Percentiles rank a stretch among this genome's conserved stretches.
phyloP scores from a whole-genome alignment of 2,888 invertebrate genomes.

The Hirtodrosophila cameraria region DNA sequence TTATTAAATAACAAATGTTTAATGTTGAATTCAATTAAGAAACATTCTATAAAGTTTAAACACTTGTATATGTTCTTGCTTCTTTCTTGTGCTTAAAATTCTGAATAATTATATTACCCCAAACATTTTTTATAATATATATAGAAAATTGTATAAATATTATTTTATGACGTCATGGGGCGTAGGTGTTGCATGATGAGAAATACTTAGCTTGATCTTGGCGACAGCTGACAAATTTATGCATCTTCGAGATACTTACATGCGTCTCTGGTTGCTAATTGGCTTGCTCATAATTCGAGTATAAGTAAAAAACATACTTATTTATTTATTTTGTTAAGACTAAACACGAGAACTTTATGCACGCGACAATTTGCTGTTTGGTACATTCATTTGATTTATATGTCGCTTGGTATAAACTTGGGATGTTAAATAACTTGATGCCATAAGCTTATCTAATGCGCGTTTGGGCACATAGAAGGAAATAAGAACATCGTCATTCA shows the following conservation, averaged over 20 bases:
- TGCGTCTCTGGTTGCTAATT: constrained; percentile 53
- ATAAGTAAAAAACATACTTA: constrained; percentile 7
- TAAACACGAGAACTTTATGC: constrained; percentile 20
- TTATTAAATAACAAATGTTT: too few species aligned
- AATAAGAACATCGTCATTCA: constrained; percentile 27
- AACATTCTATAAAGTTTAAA: too few species aligned
- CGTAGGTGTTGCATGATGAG: constrained; percentile 41
- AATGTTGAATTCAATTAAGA: too few species aligned
- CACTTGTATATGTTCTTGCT: too few species aligned
- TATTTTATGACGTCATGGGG: constrained; percentile 10
- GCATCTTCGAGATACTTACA: constrained; percentile 42
- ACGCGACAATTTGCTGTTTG: constrained; percentile 35
- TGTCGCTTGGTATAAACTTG: constrained; percentile 34
- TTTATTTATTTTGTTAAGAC: constrained; percentile 22
- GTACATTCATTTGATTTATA: constrained; percentile 48
- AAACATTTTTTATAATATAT: not conserved
- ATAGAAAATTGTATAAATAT: constrained; percentile 21
- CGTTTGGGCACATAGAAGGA: constrained; percentile 24
- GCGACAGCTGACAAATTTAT: constrained; percentile 73
- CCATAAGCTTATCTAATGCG: constrained; percentile 52
- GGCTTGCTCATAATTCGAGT: constrained; percentile 35
- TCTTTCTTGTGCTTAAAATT: too few species aligned
- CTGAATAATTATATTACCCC: not conserved
- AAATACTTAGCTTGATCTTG: constrained; percentile 49
- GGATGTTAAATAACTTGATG: constrained; percentile 32